A percentile compares a stretch with the other conserved stretches of the same genome.
Evolutionary conservation across 64 coral and sea anemone genomes (phyloP).

Genomic region (Porites australiensis): DNA sequence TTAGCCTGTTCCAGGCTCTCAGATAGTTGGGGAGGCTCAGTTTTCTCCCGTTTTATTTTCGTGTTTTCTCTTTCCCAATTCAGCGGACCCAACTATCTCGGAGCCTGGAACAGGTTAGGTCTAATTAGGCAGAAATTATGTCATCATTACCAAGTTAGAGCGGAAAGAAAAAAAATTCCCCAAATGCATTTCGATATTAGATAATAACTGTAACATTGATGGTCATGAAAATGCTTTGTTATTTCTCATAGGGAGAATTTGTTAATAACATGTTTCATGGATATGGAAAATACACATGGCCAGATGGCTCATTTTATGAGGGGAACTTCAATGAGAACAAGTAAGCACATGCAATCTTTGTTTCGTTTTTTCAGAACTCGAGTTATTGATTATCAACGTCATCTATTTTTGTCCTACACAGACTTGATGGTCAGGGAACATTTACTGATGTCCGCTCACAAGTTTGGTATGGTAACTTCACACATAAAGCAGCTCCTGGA

Average conservation of each 20-base stretch:
- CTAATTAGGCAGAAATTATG: no score
- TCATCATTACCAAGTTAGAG: no score
- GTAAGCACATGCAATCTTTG: conserved; percentile 34
- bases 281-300: conserved; percentile 97
- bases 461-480: conserved; percentile 93
- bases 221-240: not conserved
- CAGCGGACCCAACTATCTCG: no score
- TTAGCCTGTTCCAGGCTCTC: no score
- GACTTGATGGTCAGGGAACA: conserved; percentile 85
- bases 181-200: no score
- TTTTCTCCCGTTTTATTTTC: no score
- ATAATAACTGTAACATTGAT: not conserved
- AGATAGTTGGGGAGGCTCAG: no score
- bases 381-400: not conserved
- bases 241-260: conserved; percentile 76
- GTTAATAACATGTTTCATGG: conserved; percentile 92
- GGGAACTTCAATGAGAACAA: conserved; percentile 95
- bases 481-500: conserved; percentile 85
- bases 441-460: conserved; percentile 94
- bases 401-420: conserved; percentile 3
- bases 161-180: no score
- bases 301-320: conserved; percentile 95
- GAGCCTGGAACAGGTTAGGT: no score
- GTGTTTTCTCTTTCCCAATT: no score
- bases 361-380: not conserved